phyloP scores from a whole-genome alignment of 2,113 vertebrate species.

The Typhlomys cinereus region DNA sequence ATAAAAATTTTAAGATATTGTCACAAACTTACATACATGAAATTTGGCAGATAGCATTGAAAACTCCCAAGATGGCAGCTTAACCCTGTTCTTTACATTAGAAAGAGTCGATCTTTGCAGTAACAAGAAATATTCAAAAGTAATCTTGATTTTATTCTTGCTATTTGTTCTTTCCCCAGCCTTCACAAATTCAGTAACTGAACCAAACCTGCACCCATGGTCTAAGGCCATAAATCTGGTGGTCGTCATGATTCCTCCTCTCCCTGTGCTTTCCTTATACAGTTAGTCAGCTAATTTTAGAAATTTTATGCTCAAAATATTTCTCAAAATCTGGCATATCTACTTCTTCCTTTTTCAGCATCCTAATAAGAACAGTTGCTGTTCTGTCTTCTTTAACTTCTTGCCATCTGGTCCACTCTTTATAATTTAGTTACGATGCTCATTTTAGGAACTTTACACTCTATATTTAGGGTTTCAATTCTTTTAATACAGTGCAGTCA shows the following conservation, averaged over 20 bases:
- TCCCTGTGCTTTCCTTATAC: background rate
- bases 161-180: background rate
- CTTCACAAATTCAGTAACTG: conserved; percentile 30
- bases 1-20: background rate
- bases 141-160: conserved; percentile 21
- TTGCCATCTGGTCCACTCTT: background rate
- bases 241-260: background rate
- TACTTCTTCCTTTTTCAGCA: background rate
- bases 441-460: background rate
- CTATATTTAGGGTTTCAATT: background rate
- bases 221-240: background rate
- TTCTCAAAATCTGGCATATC: background rate
- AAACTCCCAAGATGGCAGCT: background rate
- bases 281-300: background rate
- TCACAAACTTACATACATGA: conserved; percentile 43
- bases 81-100: background rate
- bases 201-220: background rate
- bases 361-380: background rate
- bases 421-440: background rate
- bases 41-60: conserved; percentile 31
- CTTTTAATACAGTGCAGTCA: background rate
- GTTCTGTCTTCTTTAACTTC: background rate
- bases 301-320: background rate
- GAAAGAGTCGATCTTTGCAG: background rate
- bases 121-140: conserved; percentile 17